Base-by-base conservation (phyloP, 1,140 invertebrate species). In the Zaprionus nigranus region DNA sequence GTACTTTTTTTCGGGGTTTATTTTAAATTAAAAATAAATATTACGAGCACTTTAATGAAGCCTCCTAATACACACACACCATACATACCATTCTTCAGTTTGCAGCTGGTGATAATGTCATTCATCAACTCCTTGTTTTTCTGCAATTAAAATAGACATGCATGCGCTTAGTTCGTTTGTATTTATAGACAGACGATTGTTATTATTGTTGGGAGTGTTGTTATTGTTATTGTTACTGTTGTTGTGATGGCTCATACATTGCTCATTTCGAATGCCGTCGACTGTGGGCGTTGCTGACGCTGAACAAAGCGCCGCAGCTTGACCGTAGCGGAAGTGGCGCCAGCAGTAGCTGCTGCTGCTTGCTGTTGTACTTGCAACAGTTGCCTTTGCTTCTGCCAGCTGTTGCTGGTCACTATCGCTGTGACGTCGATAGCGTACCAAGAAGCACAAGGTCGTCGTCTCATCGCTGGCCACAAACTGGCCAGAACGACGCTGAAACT, bases 81-180 rank as follows among this genome's bases (percentile, higher is more conserved):
- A 28, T 59, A 80, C 90, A 94, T 92, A 95, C 95, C 95, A 93
- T 95, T 95, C 93, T 95, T 95, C 36, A 95, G 91, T 93, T 95
- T 95, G 85, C 94, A 94, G 82, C 94, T 95, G 60, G 93, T 94
- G n/a, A 95, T 93, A 64, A 95, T 92, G 81, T 95, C 95, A 82
- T 94, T 95, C 94, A 95, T 95, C 73, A 95, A 93, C 81, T 95
- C 95, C 92, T 95, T 95, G 91, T 95, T 95, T 94, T 95, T 95
- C 95, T 95, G 94, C 62, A 95, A 95, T 75, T 83, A 90, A 93
- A 91, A 92, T 51, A 51, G 46, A 51, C 11, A 12, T 3, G 1
- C 2, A 5, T 24, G 46, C 46, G 46, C 36, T 64, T 54, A 26
- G 20, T 53, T 54, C 15, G 22, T 38, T 15, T 17, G 24, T 24